These are phyloP conservation scores for Notodonta dromedarius DNA, from an alignment of 2,888 invertebrate genomes.

Conservation along the genomic window DNA sequence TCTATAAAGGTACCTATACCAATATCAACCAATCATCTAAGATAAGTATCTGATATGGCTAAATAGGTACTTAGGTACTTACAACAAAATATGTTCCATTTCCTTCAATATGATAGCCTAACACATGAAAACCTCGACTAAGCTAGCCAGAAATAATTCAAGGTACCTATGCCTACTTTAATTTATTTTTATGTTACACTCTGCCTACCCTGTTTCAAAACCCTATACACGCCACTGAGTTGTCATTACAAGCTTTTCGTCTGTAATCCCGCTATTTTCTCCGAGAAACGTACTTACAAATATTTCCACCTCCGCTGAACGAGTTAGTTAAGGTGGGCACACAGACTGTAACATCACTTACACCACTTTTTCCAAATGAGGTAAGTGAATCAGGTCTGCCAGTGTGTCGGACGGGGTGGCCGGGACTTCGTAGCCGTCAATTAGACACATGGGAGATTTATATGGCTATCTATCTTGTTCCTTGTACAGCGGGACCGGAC, in stretches of 20 bases:
- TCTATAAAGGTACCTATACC: too few relatives aligned
- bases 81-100: too few relatives aligned
- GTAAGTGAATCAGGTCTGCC: conserved; percentile 63
- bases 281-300: conserved; percentile 22
- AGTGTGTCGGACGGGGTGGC: conserved; percentile 43
- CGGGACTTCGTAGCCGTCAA: conserved; percentile 71
- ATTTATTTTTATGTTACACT: too few relatives aligned
- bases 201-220: too few relatives aligned
- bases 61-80: too few relatives aligned
- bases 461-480: conserved; percentile 75
- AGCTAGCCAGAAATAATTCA: too few relatives aligned
- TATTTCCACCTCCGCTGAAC: conserved; percentile 20
- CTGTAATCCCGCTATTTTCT: conserved; percentile 27
- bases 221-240: conserved; percentile 6
- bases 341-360: conserved; percentile 43
- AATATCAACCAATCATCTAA: too few relatives aligned
- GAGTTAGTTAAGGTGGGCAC: conserved; percentile 34
- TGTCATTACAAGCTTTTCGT: conserved; percentile 24
- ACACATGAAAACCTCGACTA: too few relatives aligned
- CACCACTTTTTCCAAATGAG: conserved; percentile 51
- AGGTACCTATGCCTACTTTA: too few relatives aligned
- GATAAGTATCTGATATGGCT: too few relatives aligned
- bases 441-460: conserved; percentile 79
- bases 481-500: conserved; percentile 51
- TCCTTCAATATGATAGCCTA: too few relatives aligned